Evolutionary conservation across 2,888 invertebrate genomes (phyloP).

Genomic region (Allygus modestus): DNA sequence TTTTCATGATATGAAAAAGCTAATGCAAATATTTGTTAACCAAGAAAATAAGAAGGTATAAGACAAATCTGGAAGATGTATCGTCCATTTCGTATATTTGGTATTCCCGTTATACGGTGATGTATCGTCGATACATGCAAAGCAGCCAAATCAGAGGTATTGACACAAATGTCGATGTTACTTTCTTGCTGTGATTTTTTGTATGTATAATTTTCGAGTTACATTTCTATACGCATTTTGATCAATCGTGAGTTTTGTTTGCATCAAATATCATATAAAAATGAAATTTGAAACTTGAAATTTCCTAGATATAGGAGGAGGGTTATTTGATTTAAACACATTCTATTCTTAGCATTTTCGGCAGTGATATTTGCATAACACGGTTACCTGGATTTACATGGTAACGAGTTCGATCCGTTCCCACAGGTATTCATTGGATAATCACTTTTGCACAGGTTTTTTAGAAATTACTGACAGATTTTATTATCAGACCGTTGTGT

Average conservation of each 20-base stretch:
- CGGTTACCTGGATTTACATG: slow-evolving; percentile 28
- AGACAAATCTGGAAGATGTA: neutral
- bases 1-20: too few relatives aligned
- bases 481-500: too few relatives aligned
- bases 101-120: neutral
- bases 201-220: too few relatives aligned
- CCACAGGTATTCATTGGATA: neutral
- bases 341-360: slow-evolving; percentile 11
- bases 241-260: too few relatives aligned
- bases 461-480: neutral
- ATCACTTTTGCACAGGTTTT: neutral
- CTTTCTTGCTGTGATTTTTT: neutral
- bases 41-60: too few relatives aligned
- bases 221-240: too few relatives aligned
- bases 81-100: neutral
- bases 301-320: too few relatives aligned
- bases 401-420: neutral
- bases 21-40: too few relatives aligned
- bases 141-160: neutral
- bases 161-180: neutral
- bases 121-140: neutral
- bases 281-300: too few relatives aligned
- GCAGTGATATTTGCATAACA: slow-evolving; percentile 9
- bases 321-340: neutral
- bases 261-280: too few relatives aligned